Conservation (phyloP, 2,797 vertebrate species). For the Brachymystax lenok region DNA sequence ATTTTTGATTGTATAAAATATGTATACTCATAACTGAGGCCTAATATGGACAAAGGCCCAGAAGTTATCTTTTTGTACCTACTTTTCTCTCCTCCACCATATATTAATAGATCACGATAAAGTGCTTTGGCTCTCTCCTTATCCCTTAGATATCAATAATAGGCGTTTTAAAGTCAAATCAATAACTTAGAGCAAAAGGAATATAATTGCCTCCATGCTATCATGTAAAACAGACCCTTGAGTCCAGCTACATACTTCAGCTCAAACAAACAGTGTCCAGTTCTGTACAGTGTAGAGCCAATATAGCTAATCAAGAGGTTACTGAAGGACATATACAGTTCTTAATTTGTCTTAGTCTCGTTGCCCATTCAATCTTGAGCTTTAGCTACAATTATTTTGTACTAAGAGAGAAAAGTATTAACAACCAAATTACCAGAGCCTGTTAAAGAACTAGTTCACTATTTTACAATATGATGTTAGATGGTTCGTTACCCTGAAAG, state of each 20-base stretch:
- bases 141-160: conserved; percentile 7
- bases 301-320: neutral
- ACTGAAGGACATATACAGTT: neutral
- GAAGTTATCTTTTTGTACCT: conserved; percentile 4
- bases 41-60: conserved; percentile 49
- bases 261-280: neutral
- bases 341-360: neutral
- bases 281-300: neutral
- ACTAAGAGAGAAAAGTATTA: neutral
- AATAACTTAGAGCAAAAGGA: neutral
- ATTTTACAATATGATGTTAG: too few relatives aligned
- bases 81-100: neutral
- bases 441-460: neutral
- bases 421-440: neutral
- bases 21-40: conserved; percentile 35
- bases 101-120: neutral
- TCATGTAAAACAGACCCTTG: neutral
- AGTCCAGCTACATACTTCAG: neutral
- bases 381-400: neutral
- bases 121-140: neutral
- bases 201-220: neutral
- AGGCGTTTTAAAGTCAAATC: neutral
- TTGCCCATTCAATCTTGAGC: neutral
- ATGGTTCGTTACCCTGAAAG: too few relatives aligned
- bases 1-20: conserved; percentile 7